Evolutionary conservation across 2,888 invertebrate species (phyloP).

Genomic region (Sphaerophoria taeniata): DNA sequence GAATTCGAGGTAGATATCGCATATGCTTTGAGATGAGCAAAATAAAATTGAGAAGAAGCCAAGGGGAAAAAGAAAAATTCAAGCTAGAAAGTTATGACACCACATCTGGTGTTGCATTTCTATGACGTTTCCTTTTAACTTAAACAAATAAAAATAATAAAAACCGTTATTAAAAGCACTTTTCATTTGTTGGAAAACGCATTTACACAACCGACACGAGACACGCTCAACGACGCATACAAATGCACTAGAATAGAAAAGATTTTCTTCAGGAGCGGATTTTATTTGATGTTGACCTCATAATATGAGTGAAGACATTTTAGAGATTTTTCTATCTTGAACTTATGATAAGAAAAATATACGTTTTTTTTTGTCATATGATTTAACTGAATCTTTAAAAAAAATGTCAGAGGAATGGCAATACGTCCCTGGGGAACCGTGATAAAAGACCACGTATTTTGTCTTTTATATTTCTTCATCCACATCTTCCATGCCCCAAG

Average conservation of each 20-base stretch:
- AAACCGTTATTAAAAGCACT: slow-evolving; percentile 52
- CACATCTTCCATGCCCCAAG: no score
- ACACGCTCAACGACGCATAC: slow-evolving; percentile 16
- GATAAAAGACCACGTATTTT: no score
- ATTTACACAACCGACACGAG: slow-evolving; percentile 41
- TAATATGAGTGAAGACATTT: no score
- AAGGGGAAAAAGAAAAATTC: background rate
- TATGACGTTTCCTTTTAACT: slow-evolving; percentile 25
- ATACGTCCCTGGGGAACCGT: no score
- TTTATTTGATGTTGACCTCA: background rate
- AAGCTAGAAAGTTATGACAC: slow-evolving; percentile 54
- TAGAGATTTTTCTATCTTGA: no score
- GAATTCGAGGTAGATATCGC: slow-evolving; percentile 2
- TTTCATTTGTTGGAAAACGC: slow-evolving; percentile 33
- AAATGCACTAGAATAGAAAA: background rate
- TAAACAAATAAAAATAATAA: slow-evolving; percentile 52
- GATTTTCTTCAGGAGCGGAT: background rate
- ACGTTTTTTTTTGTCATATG: no score
- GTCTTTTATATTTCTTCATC: no score
- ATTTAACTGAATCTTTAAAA: no score
- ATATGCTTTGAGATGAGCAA: background rate
- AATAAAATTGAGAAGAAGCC: background rate
- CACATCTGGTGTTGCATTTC: slow-evolving; percentile 56
- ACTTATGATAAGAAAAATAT: no score
- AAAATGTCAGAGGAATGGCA: no score